Evolutionary conservation across 2,888 invertebrate species (phyloP).

Genomic region (Galerucella nymphaeae): DNA sequence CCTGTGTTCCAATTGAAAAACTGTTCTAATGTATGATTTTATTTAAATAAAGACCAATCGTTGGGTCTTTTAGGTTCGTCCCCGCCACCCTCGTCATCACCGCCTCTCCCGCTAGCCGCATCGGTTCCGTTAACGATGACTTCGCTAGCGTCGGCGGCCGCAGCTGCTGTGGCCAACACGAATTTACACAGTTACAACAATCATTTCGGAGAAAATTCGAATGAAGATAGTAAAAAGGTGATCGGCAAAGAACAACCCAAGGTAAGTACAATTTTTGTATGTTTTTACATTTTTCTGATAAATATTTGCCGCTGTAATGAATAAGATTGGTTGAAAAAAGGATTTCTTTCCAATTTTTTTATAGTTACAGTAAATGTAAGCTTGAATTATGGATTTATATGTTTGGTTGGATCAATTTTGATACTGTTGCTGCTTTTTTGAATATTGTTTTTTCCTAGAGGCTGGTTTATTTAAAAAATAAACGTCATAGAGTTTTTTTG

Average conservation of each 20-base stretch:
- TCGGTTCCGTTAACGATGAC: conserved; percentile 60
- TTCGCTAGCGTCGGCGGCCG: conserved; percentile 28
- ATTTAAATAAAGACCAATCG: neutral
- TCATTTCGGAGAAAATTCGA: conserved; percentile 83
- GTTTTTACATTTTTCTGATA: conserved; percentile 37
- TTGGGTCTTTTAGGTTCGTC: conserved; percentile 63
- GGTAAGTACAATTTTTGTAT: conserved; percentile 59
- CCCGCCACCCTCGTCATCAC: conserved; percentile 80
- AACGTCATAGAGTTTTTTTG: too few relatives aligned
- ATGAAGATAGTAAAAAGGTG: conserved; percentile 75
- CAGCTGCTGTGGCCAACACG: conserved; percentile 64
- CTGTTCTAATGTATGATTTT: neutral
- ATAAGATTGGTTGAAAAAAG: neutral
- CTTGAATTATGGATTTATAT: too few relatives aligned
- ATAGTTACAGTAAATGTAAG: too few relatives aligned
- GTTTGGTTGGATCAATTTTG: too few relatives aligned
- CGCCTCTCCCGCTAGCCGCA: conserved; percentile 61
- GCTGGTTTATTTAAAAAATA: too few relatives aligned
- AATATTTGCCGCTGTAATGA: neutral
- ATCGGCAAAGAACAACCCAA: conserved; percentile 67
- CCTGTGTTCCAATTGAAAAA: neutral
- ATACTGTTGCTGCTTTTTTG: too few relatives aligned
- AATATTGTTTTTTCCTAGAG: too few relatives aligned
- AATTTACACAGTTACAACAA: conserved; percentile 65
- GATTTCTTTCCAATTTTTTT: too few relatives aligned